Conservation (phyloP, 2,113 vertebrate genomes). For the Corapipo altera region DNA sequence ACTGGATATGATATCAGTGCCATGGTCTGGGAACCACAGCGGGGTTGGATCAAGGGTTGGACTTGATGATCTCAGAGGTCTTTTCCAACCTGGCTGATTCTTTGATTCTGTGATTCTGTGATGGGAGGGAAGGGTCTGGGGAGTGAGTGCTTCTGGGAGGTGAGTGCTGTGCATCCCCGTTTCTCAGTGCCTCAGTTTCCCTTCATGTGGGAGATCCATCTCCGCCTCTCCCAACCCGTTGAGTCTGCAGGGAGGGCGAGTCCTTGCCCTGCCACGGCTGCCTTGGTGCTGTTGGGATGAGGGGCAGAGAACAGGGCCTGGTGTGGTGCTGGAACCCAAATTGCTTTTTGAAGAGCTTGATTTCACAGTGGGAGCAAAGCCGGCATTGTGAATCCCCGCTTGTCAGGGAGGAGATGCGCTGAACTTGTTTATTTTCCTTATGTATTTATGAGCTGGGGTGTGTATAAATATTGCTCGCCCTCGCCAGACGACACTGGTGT, state of each 20-base stretch:
- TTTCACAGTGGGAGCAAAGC: constrained; percentile 58
- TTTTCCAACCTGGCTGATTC: no score
- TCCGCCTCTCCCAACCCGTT: rapidly evolving
- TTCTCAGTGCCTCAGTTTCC: not conserved
- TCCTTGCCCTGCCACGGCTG: rapidly evolving
- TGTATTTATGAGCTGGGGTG: not conserved
- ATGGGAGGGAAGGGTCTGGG: not conserved
- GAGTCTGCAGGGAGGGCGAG: no score
- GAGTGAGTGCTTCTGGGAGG: rapidly evolving
- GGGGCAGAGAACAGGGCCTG: not conserved
- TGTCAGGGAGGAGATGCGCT: constrained; percentile 69
- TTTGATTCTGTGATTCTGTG: no score
- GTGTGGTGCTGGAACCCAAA: not conserved
- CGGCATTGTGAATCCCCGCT: constrained; percentile 59
- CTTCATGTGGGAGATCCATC: rapidly evolving
- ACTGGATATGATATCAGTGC: no score
- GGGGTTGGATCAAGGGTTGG: no score
- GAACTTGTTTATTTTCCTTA: constrained; percentile 36
- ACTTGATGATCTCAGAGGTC: no score
- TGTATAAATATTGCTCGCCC: constrained; percentile 23
- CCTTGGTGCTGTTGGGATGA: rapidly evolving
- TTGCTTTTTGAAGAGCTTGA: constrained; percentile 54
- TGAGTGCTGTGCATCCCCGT: not conserved
- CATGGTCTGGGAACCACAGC: no score
- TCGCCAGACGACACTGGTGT: not conserved